Conservation (phyloP, 2,888 invertebrate species). For the Tinea semifulvella region DNA sequence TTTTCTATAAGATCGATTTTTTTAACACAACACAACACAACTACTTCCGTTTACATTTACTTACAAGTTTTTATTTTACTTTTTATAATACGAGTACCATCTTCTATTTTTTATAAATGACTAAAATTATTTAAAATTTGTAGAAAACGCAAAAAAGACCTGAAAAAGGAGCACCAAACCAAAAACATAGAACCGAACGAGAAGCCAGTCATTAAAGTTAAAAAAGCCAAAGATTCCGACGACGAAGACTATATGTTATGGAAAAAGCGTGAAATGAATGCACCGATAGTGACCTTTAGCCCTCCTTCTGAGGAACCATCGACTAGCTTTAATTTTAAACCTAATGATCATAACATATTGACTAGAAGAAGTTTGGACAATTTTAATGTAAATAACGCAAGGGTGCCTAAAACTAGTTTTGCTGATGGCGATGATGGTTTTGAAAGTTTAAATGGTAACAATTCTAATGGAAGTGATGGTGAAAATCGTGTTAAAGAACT, state of each 20-base stretch:
- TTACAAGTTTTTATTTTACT: too few species aligned
- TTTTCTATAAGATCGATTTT: too few species aligned
- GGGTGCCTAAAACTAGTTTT: constrained; percentile 34
- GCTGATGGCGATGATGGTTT: constrained; percentile 82
- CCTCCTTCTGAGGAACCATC: constrained; percentile 46
- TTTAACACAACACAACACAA: too few species aligned
- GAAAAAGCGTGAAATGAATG: constrained; percentile 47
- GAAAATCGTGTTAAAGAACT: constrained; percentile 34
- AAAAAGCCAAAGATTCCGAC: constrained; percentile 57
- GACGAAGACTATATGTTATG: constrained; percentile 60
- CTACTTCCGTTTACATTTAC: too few species aligned
- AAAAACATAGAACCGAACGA: constrained; percentile 36
- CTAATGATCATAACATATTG: constrained; percentile 36
- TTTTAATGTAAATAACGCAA: constrained; percentile 39
- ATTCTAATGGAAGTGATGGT: constrained; percentile 72
- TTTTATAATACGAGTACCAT: too few species aligned
- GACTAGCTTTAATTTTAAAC: constrained; percentile 35
- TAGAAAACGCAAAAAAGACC: constrained; percentile 55
- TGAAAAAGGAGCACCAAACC: constrained; percentile 40
- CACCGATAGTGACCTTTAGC: constrained; percentile 55
- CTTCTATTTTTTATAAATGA: too few species aligned
- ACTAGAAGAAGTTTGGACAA: constrained; percentile 57
- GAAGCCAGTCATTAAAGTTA: constrained; percentile 33
- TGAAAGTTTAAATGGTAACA: constrained; percentile 85
- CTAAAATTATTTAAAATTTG: too few species aligned